Base-by-base conservation (phyloP, 2,888 invertebrate species). In the Drosophila eohydei region DNA sequence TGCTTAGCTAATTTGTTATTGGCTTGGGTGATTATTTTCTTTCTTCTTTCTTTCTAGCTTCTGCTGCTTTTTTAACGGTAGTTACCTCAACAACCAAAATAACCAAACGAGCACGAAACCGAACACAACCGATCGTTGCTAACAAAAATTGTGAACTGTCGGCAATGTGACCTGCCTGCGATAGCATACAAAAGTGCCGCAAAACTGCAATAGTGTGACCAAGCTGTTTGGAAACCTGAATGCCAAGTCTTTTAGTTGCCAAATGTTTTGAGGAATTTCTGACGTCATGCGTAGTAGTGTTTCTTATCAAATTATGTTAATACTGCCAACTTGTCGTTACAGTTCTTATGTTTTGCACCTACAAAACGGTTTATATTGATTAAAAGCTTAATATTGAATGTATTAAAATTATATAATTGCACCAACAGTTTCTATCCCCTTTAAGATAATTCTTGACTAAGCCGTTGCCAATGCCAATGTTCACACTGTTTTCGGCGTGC, bases 81-180 rank as follows among this genome's bases (percentile, higher is more conserved):
- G 71, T 86, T 83, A 72, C 80, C 82, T 79, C 61, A 68, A 64
- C 64, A 73, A 76, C 65, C 58, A 63, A 74, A 71, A 79, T 65
- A 76, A 69, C 26, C 32, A 61, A 26, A 69, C 82, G 84, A 64
- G 63, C 69, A 36, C 69, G 50, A 58, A 64, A 21, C 76, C 69
- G 67, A 46, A 44, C 68, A 74, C 78, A 60, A 83, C 84, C 78
- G 80, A 83, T 83, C 80, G 67, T 73, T 61, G 73, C 73, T 64
- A 82, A 66, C 78, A 59, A 79, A 74, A 74, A 61, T 52, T 71
- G 64, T 80, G 44, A 30, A 78, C 77, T 80, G 50, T 36, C 36
- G 11, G 52, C 41, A 60, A 52, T 74, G 67, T 71, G 66, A 55
- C 61, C 64, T 32, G 21, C 14, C 28, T n/a, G 34, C 46, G 16